Conservation (phyloP, 2,797 vertebrate genomes). For the Chiloscyllium punctatum region DNA sequence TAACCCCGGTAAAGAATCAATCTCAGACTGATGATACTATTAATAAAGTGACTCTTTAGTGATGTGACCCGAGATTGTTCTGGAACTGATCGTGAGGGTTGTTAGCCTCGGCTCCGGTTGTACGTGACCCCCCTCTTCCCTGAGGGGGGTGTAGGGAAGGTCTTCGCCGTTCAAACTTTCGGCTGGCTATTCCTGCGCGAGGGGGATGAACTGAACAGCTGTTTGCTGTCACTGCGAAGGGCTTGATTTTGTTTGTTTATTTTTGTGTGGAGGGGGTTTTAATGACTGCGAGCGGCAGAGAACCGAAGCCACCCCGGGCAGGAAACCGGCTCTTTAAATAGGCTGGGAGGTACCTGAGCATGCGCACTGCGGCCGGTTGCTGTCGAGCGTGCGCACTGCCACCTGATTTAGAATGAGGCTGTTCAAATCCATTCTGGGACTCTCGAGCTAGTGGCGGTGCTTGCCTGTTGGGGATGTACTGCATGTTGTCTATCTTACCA, state of each 20-base stretch:
- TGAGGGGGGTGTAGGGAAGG: background rate
- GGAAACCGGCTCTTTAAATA: background rate
- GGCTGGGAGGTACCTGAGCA: background rate
- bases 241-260: background rate
- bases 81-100: background rate
- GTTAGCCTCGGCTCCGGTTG: constrained; percentile 11
- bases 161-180: background rate
- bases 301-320: no score
- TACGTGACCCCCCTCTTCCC: background rate
- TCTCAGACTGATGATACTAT: constrained; percentile 43
- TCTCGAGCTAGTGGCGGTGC: background rate
- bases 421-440: background rate
- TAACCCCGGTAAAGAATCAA: constrained; percentile 74
- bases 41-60: background rate
- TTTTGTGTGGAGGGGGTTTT: no score
- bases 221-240: background rate
- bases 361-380: background rate
- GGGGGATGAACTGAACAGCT: background rate
- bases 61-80: background rate
- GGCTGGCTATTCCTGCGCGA: background rate
- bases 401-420: background rate
- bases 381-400: no score
- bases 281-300: background rate
- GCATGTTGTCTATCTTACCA: background rate
- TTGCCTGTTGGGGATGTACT: background rate